Evolutionary conservation across 1,140 invertebrate species (phyloP), one percentile per base, ranked within the genome.

Genomic region (Rhopalosiphum maidis): DNA sequence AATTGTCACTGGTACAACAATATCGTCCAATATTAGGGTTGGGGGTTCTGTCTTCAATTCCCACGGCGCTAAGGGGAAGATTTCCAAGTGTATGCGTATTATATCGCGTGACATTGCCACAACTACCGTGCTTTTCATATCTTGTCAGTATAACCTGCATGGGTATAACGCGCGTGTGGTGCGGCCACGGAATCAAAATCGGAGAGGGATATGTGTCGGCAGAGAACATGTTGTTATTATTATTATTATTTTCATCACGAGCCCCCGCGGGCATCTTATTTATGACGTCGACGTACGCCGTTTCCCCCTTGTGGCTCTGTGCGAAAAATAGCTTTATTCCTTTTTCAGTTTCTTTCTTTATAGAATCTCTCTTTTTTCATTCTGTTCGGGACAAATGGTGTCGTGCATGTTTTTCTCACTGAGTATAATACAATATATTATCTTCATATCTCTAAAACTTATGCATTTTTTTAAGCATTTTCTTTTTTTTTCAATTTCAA

Each of bases 181-280:
- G 30, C 22, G 30, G 35, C 91, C 21, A 37, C 46, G 91, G 91
- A 93, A 93, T 93, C 91, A 85, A 91, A 83, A 91, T 23, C 87
- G 22, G 77, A 93, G 48, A 93, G 91, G 91, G 91, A 93, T 85
- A 93, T 85, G 77, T 93, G 91, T 83, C 35, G 91, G 91, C 91
- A 18, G 46, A 46, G 68, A 91, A 91, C 90, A 91, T 68, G 90
- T 91, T 91, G 90, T 91, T 91, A 91, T 89, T 90, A 90, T 90
- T 55, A 92, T 92, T 93, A 93, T 93, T 93, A 93, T 93, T 93
- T 93, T 82, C 48, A 85, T 93, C 91, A 93, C 91, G 91, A 93
- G 77, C 68, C 91, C 82, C 82, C 91, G 68, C 90, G 90, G 90
- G 68, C 90, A 37, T 93, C 91, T 93, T 93, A 93, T 93, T 93